Conservation (phyloP, 2,797 vertebrate genomes). For the Hydrolagus colliei region DNA sequence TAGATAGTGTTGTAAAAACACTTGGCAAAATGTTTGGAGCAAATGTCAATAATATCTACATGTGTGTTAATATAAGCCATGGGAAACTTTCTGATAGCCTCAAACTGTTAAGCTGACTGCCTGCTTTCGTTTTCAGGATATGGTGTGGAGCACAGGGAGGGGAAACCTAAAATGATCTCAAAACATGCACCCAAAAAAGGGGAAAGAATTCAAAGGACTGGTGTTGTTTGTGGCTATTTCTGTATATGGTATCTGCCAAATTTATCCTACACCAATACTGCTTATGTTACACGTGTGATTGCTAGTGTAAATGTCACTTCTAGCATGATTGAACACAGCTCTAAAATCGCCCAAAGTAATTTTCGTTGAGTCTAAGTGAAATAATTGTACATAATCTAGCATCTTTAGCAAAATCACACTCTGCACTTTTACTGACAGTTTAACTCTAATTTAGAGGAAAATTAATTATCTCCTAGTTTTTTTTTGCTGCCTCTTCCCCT, state of each 20-base stretch:
- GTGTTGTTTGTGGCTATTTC: neutral
- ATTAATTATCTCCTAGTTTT: neutral
- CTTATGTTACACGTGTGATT: neutral
- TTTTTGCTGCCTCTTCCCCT: neutral
- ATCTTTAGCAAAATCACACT: neutral
- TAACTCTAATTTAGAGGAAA: neutral
- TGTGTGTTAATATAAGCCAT: neutral
- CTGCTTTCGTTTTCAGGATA: neutral
- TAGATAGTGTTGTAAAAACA: conserved; percentile 57
- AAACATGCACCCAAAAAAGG: neutral
- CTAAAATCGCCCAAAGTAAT: neutral
- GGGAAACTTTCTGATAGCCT: neutral
- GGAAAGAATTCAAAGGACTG: neutral
- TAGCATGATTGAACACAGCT: neutral
- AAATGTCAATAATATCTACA: conserved; percentile 2
- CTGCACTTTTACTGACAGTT: conserved; percentile 20
- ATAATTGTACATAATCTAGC: conserved; percentile 21
- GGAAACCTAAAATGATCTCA: neutral
- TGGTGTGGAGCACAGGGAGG: neutral
- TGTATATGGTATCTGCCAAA: neutral
- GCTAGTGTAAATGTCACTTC: neutral
- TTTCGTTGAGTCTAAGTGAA: conserved; percentile 22
- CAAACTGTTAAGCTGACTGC: too few species aligned
- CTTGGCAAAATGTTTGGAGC: neutral
- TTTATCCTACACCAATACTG: neutral